Evolutionary conservation across 2,888 invertebrate genomes (phyloP).

Genomic region (Julus scandinavius): DNA sequence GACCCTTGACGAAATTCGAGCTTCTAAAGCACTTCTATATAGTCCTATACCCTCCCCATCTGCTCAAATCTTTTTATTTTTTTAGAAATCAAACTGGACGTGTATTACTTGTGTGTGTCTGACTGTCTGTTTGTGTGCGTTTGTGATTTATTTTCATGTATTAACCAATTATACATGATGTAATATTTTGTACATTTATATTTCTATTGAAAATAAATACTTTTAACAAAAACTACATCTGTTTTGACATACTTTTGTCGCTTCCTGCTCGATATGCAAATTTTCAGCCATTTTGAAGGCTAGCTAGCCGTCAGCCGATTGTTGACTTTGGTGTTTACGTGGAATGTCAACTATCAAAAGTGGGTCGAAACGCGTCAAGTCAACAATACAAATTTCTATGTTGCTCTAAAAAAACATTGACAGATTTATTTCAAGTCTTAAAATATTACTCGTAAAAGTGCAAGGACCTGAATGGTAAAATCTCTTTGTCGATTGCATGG

Average conservation of each 20-base stretch:
- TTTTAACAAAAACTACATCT: constrained; percentile 44
- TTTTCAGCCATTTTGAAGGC: neutral
- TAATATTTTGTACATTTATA: constrained; percentile 50
- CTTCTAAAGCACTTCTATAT: neutral
- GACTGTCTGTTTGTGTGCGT: constrained; percentile 18
- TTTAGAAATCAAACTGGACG: constrained; percentile 14
- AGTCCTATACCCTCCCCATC: neutral
- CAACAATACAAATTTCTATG: neutral
- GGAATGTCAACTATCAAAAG: neutral
- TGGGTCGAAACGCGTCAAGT: neutral
- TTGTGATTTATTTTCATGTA: constrained; percentile 44
- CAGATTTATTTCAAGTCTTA: neutral
- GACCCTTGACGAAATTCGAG: neutral
- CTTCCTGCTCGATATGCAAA: neutral
- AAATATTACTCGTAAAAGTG: neutral
- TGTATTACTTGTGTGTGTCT: neutral
- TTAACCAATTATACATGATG: constrained; percentile 48
- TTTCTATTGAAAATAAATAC: constrained; percentile 49
- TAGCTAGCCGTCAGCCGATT: neutral
- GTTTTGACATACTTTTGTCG: neutral
- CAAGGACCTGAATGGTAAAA: neutral
- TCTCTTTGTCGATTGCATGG: neutral
- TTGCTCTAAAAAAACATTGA: neutral
- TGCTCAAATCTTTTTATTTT: neutral
- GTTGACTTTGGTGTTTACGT: neutral